Base-by-base conservation (phyloP, 2,797 vertebrate species). In the Oceanodroma leucorhoa region DNA sequence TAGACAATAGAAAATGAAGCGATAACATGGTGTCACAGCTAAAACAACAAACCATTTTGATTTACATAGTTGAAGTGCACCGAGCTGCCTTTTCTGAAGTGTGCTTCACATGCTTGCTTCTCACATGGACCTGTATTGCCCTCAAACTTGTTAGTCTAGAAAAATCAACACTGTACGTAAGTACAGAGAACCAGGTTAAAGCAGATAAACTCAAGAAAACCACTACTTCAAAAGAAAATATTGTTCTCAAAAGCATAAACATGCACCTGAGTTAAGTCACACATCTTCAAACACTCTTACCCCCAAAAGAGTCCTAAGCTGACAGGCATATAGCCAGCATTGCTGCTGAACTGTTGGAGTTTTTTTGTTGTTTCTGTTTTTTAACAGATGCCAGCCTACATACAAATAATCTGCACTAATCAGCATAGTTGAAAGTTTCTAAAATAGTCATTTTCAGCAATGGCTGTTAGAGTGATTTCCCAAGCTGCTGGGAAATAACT, bases 271-370 rank as follows among this genome's bases (percentile, higher is more conserved):
- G 46, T 55, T 30, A 78, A 46, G 17, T 32, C 32, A 73, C 9
- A 36, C 7, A 22, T 23, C 9, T 48, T 67, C 10, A 73, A 67
- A 82, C 4, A 38, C 29, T 34, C n/a, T n/a, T 65, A 24, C 9
- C 22, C 17, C 7, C 6, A 38, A 8, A 46, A 0, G 0, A 80
- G 14, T 40, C 50, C 38, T 36, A 23, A 15, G 2, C 4, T 38
- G 41, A 36, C 20, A 72, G 30, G 38, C 6, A 38, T 4, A 41
- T 3, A 51, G 34, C 48, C n/a, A 84, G 22, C 41, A 57, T 1
- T 64, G 38, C 62, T 53, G 41, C 40, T 82, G 41, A 94, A 64
- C 38, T 57, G 22, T 2, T 50, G 22, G 10, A 2, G 0, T 57
- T 83, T 61, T 26, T 17, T 34, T 51, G 6, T 26, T 34, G 14